phyloP scores from a whole-genome alignment of 2,888 invertebrate genomes.

The Boloria euphrosyne region DNA sequence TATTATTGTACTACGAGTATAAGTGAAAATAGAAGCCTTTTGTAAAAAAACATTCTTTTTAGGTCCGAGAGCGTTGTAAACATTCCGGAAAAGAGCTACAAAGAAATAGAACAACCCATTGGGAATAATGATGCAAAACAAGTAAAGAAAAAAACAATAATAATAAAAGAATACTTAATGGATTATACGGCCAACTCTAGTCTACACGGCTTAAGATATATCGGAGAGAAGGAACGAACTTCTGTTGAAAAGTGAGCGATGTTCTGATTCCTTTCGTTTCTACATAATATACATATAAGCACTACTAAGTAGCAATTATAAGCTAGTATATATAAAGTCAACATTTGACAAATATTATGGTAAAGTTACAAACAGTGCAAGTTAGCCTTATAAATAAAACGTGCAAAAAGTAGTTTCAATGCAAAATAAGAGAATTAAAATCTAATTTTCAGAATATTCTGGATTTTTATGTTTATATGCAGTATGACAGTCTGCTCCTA shows the following conservation, averaged over 20 bases:
- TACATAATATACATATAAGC: not conserved
- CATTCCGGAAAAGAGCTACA: constrained; percentile 36
- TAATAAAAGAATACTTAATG: constrained; percentile 73
- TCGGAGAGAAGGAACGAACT: constrained; percentile 83
- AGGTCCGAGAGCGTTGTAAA: constrained; percentile 45
- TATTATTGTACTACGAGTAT: not conserved
- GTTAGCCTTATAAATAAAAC: constrained; percentile 5
- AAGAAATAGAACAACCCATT: constrained; percentile 31
- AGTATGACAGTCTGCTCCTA: constrained; percentile 83
- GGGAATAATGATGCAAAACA: constrained; percentile 21
- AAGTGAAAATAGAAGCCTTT: not conserved
- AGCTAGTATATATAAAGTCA: not conserved
- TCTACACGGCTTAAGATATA: constrained; percentile 84
- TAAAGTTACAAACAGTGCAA: not conserved
- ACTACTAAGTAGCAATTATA: not conserved
- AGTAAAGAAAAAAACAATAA: constrained; percentile 41
- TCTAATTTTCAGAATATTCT: constrained; percentile 80
- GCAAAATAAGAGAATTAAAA: no score
- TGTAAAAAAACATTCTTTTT: constrained; percentile 16
- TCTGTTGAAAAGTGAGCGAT: constrained; percentile 78
- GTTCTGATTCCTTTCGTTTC: not conserved
- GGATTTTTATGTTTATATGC: constrained; percentile 83
- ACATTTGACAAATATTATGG: constrained; percentile 4
- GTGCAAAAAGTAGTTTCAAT: constrained; percentile 5
- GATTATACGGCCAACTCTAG: constrained; percentile 84